Base-by-base conservation (phyloP, 2,797 vertebrate genomes). In the Serranus cabrilla region DNA sequence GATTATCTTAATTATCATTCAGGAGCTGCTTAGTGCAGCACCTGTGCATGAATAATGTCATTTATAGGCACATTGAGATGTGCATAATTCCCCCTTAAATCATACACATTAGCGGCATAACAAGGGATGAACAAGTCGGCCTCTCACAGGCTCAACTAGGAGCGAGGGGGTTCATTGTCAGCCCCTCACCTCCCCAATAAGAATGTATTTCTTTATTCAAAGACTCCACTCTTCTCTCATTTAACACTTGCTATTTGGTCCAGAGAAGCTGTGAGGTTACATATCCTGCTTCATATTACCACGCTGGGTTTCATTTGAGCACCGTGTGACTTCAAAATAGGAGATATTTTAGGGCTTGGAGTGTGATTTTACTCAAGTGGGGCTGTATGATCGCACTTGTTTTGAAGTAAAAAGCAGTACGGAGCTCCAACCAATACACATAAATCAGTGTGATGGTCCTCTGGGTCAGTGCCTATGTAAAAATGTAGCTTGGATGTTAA, bases 1-100 rank as follows among this genome's bases (percentile, higher is more conserved):
- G 95, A 95, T 95, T 95, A 95, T 95, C 94, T 95, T 95, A 95
- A 95, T 96, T 95, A 95, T 95, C 92, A 95, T 95, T 95, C 93
- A 92, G 92, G 94, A 92, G 91, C 93, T 88, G 93, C 94, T 94
- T 91, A 92, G 93, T 91, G 94, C 95, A 93, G 93, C 95, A 96
- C 95, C 95, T 95, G 95, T 95, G 95, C 94, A 94, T 95, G 93
- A 94, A 96, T 95, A 95, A 95, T 95, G 94, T 94, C 92, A 91
- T 94, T 95, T 94, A 95, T 91, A 90, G 94, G 89, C 90, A 93
- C 93, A 92, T 84, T 93, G 94, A 95, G 92, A 95, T 93, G 91
- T 94, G 94, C 92, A 94, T 94, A 94, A 95, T 93, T 94, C 93
- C 91, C 86, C 87, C 90, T 93, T 94, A 95, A 95, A 95, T 94